Conservation (phyloP, 2,888 invertebrate genomes). For the Melanotus villosus region DNA sequence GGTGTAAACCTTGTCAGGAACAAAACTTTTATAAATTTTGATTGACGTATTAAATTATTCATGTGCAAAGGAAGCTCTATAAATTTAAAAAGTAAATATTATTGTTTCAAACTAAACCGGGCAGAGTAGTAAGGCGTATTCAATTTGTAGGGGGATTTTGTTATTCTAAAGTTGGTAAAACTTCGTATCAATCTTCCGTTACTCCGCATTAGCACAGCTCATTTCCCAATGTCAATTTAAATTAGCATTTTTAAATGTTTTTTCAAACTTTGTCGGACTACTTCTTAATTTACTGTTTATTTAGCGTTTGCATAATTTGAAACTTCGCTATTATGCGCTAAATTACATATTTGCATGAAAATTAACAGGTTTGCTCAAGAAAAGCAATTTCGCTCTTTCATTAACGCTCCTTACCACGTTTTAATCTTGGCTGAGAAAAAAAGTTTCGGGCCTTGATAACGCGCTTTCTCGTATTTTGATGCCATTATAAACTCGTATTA, state of each 20-base stretch:
- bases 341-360: slow-evolving; percentile 47
- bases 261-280: slow-evolving; percentile 55
- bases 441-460: not conserved
- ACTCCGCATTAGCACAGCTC: slow-evolving; percentile 56
- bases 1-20: too few relatives aligned
- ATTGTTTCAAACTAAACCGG: slow-evolving; percentile 50
- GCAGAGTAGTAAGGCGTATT: slow-evolving; percentile 45
- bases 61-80: slow-evolving; percentile 26
- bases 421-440: slow-evolving; percentile 14
- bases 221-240: slow-evolving; percentile 61
- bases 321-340: slow-evolving; percentile 48
- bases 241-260: slow-evolving; percentile 62
- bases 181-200: slow-evolving; percentile 55
- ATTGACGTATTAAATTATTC: slow-evolving; percentile 34
- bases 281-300: slow-evolving; percentile 57
- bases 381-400: slow-evolving; percentile 38
- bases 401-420: slow-evolving; percentile 27
- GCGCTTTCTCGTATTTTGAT: not conserved
- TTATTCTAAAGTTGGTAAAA: slow-evolving; percentile 46
- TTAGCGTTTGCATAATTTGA: slow-evolving; percentile 49
- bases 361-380: slow-evolving; percentile 40
- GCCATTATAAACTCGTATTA: too few relatives aligned
- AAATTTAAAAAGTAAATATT: slow-evolving; percentile 47
- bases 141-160: slow-evolving; percentile 46
- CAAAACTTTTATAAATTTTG: slow-evolving; percentile 9